A percentile compares a stretch with the other conserved stretches of the same genome.
phyloP scores from a whole-genome alignment of 2,113 vertebrate genomes.

The Neolamprologus longior region DNA sequence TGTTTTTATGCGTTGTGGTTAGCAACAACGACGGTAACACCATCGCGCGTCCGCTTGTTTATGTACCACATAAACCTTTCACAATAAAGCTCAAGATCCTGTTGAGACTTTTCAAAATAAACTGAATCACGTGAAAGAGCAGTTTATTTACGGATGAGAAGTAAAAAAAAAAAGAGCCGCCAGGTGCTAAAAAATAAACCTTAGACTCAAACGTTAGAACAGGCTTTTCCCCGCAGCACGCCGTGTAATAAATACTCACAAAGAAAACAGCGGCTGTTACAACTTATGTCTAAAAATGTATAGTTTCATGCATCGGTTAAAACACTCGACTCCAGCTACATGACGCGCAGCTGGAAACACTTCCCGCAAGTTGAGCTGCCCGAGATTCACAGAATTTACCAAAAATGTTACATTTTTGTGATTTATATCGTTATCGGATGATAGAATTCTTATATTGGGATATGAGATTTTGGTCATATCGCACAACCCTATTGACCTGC shows the following conservation, averaged over 20 bases:
- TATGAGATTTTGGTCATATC: neutral
- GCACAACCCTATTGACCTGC: neutral
- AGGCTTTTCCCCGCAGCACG: neutral
- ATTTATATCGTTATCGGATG: neutral
- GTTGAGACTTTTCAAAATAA: no score
- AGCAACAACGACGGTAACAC: no score
- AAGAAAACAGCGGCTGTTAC: rapidly evolving
- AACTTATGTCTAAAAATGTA: neutral
- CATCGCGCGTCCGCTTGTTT: neutral
- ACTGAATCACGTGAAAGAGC: no score
- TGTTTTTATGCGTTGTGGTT: no score
- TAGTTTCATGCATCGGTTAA: neutral
- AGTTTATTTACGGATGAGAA: no score
- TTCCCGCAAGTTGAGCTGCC: neutral
- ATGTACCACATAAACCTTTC: no score
- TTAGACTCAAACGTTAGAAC: neutral
- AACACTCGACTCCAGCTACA: neutral
- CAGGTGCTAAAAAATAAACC: neutral
- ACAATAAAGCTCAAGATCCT: no score
- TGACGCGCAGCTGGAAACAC: neutral
- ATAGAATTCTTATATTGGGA: neutral
- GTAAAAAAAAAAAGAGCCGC: no score
- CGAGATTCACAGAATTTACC: neutral
- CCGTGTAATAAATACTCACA: neutral
- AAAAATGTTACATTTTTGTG: neutral